phyloP scores from a whole-genome alignment of 2,113 vertebrate genomes.

The Microcebus lehilahytsara region DNA sequence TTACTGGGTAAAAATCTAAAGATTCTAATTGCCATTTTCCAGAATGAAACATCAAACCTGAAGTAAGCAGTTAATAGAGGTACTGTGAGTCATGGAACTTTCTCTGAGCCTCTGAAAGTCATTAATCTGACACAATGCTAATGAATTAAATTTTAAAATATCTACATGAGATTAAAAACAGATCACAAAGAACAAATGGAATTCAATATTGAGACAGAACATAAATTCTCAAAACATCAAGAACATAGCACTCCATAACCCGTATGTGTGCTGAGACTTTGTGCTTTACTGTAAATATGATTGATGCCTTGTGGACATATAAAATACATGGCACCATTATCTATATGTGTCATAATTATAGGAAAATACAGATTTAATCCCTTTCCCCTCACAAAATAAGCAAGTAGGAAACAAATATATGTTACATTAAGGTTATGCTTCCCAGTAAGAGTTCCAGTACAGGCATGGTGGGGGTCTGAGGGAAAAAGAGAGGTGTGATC shows the following conservation, averaged over 20 bases:
- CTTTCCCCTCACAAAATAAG: neutral
- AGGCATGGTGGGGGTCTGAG: rapidly evolving
- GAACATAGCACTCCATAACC: neutral
- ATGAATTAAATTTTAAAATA: conserved; percentile 8
- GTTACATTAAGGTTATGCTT: rapidly evolving
- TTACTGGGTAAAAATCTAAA: conserved; percentile 7
- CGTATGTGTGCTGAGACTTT: neutral
- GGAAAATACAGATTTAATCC: neutral
- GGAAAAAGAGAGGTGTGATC: neutral
- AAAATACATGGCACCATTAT: neutral
- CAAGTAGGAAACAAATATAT: neutral
- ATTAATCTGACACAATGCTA: conserved; percentile 9
- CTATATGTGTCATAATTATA: neutral
- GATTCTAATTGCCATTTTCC: conserved; percentile 10
- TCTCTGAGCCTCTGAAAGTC: neutral
- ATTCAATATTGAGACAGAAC: neutral
- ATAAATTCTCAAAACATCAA: neutral
- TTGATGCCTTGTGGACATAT: neutral
- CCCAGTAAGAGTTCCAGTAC: neutral
- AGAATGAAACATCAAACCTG: neutral
- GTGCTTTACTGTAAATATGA: neutral
- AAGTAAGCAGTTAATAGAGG: neutral
- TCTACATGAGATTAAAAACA: neutral
- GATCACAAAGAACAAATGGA: neutral
- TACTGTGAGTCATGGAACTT: neutral